Percentiles rank a stretch among this genome's conserved stretches.
Conservation (phyloP, 37 sponge, comb jelly and placozoan genomes). For the Hexactinellida sp. region DNA sequence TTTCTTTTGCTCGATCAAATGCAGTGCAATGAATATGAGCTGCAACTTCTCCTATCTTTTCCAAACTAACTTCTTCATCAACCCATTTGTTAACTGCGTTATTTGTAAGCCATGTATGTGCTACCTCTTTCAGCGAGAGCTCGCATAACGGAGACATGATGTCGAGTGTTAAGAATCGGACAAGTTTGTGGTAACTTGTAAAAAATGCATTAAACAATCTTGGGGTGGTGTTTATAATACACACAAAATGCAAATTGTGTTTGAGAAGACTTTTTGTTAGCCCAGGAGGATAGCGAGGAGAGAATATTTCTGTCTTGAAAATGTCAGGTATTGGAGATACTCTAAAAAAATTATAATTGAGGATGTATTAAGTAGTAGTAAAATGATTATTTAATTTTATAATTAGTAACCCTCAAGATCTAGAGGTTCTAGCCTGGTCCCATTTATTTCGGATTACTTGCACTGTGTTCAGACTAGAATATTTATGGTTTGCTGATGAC, state of each 20-base stretch:
- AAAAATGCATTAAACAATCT: neutral
- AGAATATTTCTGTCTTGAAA: neutral
- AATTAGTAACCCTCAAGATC: too few relatives aligned
- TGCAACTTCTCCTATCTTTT: neutral
- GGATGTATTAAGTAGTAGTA: too few relatives aligned
- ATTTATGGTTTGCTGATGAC: too few relatives aligned
- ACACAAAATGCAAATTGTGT: neutral
- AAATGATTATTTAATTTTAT: too few relatives aligned
- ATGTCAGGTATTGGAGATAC: conserved; percentile 2
- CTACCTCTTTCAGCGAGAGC: neutral
- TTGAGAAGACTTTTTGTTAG: neutral
- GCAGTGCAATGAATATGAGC: conserved; percentile 14
- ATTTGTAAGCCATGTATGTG: neutral
- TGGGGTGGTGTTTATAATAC: neutral
- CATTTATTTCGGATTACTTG: too few relatives aligned
- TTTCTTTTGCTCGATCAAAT: neutral
- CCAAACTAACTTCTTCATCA: neutral
- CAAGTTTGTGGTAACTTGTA: neutral
- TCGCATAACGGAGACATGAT: neutral
- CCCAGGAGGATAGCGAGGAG: neutral
- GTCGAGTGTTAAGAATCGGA: neutral
- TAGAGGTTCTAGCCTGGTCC: too few relatives aligned
- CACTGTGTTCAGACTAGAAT: too few relatives aligned
- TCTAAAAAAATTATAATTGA: neutral
- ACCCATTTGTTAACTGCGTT: conserved; percentile 7